Conservation (phyloP, 1,140 invertebrate species). For the Micrasema longulum region DNA sequence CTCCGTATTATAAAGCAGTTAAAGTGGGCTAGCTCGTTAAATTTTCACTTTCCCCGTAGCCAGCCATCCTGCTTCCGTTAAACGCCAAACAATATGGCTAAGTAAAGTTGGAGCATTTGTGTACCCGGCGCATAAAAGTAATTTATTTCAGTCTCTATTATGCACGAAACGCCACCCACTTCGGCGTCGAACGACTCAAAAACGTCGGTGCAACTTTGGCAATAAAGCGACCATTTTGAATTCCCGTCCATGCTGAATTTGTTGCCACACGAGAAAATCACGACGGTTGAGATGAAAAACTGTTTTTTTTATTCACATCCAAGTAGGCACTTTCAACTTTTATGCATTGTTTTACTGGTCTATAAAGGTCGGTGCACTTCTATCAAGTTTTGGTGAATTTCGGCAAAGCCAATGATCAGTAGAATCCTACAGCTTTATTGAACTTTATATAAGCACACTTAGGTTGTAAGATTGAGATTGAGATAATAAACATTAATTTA, state of each 20-base stretch:
- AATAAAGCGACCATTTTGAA: constrained; percentile 32
- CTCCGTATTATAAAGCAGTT: not conserved
- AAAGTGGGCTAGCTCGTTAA: constrained; percentile 4
- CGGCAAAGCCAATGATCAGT: too few relatives aligned
- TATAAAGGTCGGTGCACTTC: constrained; percentile 16
- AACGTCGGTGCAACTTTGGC: constrained; percentile 20
- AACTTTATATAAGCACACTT: too few relatives aligned
- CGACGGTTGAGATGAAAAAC: constrained; percentile 6
- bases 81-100: constrained; percentile 4
- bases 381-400: too few relatives aligned
- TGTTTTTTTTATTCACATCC: not conserved
- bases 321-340: not conserved
- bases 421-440: too few relatives aligned
- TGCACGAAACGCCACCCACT: constrained; percentile 24
- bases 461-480: too few relatives aligned
- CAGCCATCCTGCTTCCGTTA: not conserved
- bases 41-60: constrained; percentile 23
- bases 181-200: constrained; percentile 2
- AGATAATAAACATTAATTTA: too few relatives aligned
- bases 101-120: not conserved
- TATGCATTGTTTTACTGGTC: not conserved
- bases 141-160: constrained; percentile 23
- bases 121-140: constrained; percentile 4
- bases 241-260: constrained; percentile 24
- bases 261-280: constrained; percentile 15